Base-by-base conservation (phyloP, 1,140 invertebrate genomes). In the Neodiprion fabricii region DNA sequence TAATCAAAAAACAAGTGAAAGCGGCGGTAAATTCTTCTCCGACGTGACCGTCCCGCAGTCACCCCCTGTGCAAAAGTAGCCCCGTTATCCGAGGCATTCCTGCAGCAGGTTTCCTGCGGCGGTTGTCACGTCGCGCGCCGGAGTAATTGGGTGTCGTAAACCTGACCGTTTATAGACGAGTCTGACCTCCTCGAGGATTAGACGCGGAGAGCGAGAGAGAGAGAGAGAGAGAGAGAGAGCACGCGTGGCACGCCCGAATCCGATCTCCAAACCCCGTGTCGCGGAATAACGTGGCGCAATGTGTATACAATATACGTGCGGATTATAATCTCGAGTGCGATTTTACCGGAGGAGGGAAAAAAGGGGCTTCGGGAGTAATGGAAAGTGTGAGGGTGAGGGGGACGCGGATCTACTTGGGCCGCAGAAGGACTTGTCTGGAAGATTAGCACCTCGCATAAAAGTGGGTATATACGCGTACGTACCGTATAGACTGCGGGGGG, bases 361-460 rank as follows among this genome's bases (percentile, higher is more conserved):
- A 40, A 40, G 28, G 28, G 28, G 28, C 2, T 40, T 40, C 28
- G 28, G 5, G 28, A 40, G 28, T 40, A 40, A 40, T 40, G 28
- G 28, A 40, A 28, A 23, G 23, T 72, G 23, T 48, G 74, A 77
- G 74, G 77, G 77, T 71, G 61, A 70, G 76, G 79, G 73, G 74
- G 74, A 47, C 11, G 12, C 14, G 65, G 66, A 40, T 40, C 28
- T 40, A 40, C 28, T 40, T 40, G 67, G 66, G 80, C 78, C 48
- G 40, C 10, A 17, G 73, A 76, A 74, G 78, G 79, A 82, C 81
- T 85, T 87, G 86, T 88, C 84, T 87, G 85, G 80, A 83, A 87
- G 87, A 88, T 88, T 88, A 88, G 85, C 84, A 88, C 85, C 85
- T 88, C 84, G 82, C 84, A 87, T 86, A 88, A 88, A 87, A 87